Evolutionary conservation across 2,113 vertebrate species (phyloP).

Genomic region (Ctenomys sociabilis): DNA sequence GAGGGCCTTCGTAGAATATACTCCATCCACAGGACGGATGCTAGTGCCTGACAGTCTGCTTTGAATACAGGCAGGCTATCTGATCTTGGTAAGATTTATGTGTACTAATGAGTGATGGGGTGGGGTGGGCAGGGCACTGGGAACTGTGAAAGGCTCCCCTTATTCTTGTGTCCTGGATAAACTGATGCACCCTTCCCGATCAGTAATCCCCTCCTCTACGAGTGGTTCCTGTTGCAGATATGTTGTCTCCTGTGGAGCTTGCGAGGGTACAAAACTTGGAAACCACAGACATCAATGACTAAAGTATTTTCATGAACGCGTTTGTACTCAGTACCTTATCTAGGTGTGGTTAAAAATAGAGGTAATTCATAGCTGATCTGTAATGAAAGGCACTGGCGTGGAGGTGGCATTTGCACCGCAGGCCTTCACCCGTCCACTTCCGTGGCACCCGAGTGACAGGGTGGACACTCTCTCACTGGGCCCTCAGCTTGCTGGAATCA

Average conservation of each 20-base stretch:
- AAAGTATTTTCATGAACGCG: conserved; percentile 50
- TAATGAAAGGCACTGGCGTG: background rate
- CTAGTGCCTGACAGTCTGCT: background rate
- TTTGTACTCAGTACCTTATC: conserved; percentile 44
- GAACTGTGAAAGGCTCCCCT: background rate
- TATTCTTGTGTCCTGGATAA: background rate
- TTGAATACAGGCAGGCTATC: background rate
- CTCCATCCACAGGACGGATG: background rate
- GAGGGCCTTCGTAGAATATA: background rate
- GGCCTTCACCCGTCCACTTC: background rate
- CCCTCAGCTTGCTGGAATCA: background rate
- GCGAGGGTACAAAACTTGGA: conserved; percentile 37
- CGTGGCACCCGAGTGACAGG: background rate
- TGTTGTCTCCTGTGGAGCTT: background rate
- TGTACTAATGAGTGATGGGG: background rate
- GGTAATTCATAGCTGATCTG: background rate
- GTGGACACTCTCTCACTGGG: background rate
- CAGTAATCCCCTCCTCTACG: background rate
- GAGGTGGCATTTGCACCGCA: background rate
- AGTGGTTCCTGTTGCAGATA: background rate
- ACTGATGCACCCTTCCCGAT: background rate
- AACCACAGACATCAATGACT: conserved; percentile 24
- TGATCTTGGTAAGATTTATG: background rate
- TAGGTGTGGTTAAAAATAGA: conserved; percentile 29
- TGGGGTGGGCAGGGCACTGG: background rate